Evolutionary conservation across 2,797 vertebrate species (phyloP).

Genomic region (Chloroceryle amazona): DNA sequence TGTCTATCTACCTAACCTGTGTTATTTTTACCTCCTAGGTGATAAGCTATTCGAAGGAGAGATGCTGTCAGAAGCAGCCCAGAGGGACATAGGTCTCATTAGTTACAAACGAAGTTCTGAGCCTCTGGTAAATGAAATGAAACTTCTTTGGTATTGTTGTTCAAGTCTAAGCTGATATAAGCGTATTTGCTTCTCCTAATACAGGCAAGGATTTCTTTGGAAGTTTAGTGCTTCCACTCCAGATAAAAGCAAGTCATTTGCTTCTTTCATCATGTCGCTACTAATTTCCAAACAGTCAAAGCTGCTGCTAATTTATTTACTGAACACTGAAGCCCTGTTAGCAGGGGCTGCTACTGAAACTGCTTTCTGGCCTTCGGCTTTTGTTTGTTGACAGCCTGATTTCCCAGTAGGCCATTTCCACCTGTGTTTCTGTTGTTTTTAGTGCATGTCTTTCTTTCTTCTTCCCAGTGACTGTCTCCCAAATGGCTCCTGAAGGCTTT

Average conservation of each 20-base stretch:
- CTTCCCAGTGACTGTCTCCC: constrained; percentile 81
- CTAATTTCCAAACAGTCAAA: constrained; percentile 83
- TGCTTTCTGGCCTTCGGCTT: constrained; percentile 83
- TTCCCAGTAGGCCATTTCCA: constrained; percentile 87
- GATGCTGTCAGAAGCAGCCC: constrained; percentile 65
- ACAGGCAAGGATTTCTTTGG: constrained; percentile 61
- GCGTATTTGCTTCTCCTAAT: constrained; percentile 66
- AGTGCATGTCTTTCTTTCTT: constrained; percentile 83
- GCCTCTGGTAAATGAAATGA: constrained; percentile 79
- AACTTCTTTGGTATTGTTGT: constrained; percentile 70
- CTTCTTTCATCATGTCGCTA: constrained; percentile 82
- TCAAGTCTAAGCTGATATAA: constrained; percentile 69
- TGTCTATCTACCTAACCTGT: background rate
- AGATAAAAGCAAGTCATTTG: constrained; percentile 82
- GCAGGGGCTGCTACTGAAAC: constrained; percentile 78
- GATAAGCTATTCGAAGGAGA: constrained; percentile 42
- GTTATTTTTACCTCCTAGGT: constrained; percentile 31
- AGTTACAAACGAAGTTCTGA: constrained; percentile 82
- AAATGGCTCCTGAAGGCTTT: constrained; percentile 84
- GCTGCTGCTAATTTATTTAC: constrained; percentile 85
- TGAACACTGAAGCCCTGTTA: constrained; percentile 81
- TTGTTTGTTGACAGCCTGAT: constrained; percentile 88
- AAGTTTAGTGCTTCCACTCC: constrained; percentile 67
- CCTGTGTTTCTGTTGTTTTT: constrained; percentile 87
- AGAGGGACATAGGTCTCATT: constrained; percentile 70